Percentiles rank a stretch among this genome's conserved stretches.
Evolutionary conservation across 2,113 vertebrate species (phyloP).

Genomic region (Passer montanus): DNA sequence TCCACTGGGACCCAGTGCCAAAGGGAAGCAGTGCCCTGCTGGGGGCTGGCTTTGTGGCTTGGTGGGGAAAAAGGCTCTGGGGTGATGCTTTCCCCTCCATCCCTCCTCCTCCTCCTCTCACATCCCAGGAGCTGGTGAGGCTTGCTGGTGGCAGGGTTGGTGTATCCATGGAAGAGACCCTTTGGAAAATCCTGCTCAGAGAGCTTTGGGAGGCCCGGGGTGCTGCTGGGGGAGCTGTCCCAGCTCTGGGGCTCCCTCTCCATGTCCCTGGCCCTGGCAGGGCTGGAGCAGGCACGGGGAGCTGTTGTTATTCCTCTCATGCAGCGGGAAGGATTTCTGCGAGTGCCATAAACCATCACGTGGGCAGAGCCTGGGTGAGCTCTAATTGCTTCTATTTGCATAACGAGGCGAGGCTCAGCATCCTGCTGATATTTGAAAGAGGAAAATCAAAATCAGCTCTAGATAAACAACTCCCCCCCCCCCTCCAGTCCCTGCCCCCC

Average conservation of each 20-base stretch:
- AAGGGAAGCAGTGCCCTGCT: fast-evolving
- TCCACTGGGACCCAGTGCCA: fast-evolving
- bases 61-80: background rate
- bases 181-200: background rate
- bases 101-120: background rate
- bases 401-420: slow-evolving; percentile 62
- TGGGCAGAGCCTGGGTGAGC: slow-evolving; percentile 60
- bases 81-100: background rate
- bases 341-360: slow-evolving; percentile 51
- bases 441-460: slow-evolving; percentile 44
- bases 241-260: background rate
- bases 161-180: background rate
- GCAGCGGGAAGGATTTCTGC: slow-evolving; percentile 53
- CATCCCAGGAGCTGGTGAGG: background rate
- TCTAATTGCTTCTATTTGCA: slow-evolving; percentile 73
- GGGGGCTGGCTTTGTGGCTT: background rate
- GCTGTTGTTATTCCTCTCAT: slow-evolving; percentile 60
- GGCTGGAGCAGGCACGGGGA: background rate
- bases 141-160: background rate
- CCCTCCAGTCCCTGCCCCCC: background rate
- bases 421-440: slow-evolving; percentile 62
- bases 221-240: background rate
- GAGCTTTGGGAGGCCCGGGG: fast-evolving
- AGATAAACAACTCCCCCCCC: slow-evolving; percentile 27
- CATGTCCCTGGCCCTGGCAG: fast-evolving